Evolutionary conservation across 1,140 invertebrate genomes (phyloP), one percentile per base, ranked within the genome.

Genomic region (Heterodera carotae): DNA sequence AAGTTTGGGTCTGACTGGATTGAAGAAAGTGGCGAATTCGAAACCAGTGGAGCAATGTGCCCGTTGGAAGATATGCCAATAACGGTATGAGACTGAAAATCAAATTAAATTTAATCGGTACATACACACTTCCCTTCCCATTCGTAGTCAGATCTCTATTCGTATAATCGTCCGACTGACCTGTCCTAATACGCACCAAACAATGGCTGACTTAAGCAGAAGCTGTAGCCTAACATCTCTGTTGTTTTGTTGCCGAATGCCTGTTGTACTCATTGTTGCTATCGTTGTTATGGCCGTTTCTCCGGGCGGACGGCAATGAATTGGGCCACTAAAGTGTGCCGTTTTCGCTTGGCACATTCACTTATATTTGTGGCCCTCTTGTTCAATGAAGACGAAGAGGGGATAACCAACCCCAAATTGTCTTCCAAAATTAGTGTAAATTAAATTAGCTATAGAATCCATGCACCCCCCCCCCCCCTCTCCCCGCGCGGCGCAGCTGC

Each of bases 1-100:
- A 74, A 74, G 71, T 74, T 74, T 25, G 71, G 71, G n/a, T 74
- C 71, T 18, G 71, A 27, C 15, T 74, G 62, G 22, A 66, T 39
- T 6, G 71, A 74, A 15, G 71, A 74, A 25, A 59, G 34, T 0
- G 56, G 36, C 48, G 48, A 53, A 25, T 74, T 74, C 15, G 64
- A 25, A n/a, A 56, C 71, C 43, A 59, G 25, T 29, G 71, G 71
- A 22, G 39, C 71, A 10, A 59, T 31, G 25, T 27, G 59, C 15
- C 59, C 27, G 0, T 29, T 39, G 33, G 48, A 59, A 18, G 25
- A n/a, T 25, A 7, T 36, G 56, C 31, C 64, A 6, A 27, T 3
- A 70, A 29, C 59, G n/a, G 29, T 25, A 39, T 53, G 69, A 18
- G 59, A 18, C n/a, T 33, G 33, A 25, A 48, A 70, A n/a, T n/a